phyloP scores from a whole-genome alignment of 1,140 invertebrate genomes.

The Drosophila oshimai region DNA sequence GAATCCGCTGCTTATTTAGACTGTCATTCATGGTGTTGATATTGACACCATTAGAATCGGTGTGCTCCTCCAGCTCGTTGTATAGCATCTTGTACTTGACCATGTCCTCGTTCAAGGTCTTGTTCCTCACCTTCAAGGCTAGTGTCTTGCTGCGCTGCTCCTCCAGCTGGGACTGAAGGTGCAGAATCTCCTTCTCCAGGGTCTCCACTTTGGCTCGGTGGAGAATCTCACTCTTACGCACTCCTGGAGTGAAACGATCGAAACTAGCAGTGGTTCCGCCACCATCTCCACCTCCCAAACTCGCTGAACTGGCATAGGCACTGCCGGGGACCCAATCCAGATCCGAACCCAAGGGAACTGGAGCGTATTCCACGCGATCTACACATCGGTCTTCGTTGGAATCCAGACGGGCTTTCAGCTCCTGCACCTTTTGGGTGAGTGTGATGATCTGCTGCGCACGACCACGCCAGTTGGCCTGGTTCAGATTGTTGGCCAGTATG shows the following conservation, averaged over 20 bases:
- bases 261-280: slow-evolving; percentile 35
- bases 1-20: slow-evolving; percentile 53
- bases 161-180: slow-evolving; percentile 83
- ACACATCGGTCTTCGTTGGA: slow-evolving; percentile 51
- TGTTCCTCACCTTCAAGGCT: slow-evolving; percentile 76
- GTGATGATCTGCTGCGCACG: slow-evolving; percentile 88
- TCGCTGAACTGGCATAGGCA: slow-evolving; percentile 8
- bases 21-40: slow-evolving; percentile 60
- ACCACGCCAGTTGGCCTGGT: slow-evolving; percentile 86
- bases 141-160: slow-evolving; percentile 70
- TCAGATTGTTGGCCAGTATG: slow-evolving; percentile 62
- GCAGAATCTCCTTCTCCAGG: slow-evolving; percentile 84
- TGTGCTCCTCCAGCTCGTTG: slow-evolving; percentile 61
- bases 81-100: slow-evolving; percentile 55
- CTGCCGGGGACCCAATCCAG: slow-evolving; percentile 28
- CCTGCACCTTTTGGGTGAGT: slow-evolving; percentile 86
- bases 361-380: slow-evolving; percentile 51
- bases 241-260: slow-evolving; percentile 68
- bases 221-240: slow-evolving; percentile 75
- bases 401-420: slow-evolving; percentile 86
- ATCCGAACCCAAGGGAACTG: slow-evolving; percentile 45
- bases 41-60: slow-evolving; percentile 62
- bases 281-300: slow-evolving; percentile 50
- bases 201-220: slow-evolving; percentile 84
- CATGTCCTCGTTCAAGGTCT: slow-evolving; percentile 74